Conservation (phyloP, 2,113 vertebrate genomes). For the Struthio camelus region DNA sequence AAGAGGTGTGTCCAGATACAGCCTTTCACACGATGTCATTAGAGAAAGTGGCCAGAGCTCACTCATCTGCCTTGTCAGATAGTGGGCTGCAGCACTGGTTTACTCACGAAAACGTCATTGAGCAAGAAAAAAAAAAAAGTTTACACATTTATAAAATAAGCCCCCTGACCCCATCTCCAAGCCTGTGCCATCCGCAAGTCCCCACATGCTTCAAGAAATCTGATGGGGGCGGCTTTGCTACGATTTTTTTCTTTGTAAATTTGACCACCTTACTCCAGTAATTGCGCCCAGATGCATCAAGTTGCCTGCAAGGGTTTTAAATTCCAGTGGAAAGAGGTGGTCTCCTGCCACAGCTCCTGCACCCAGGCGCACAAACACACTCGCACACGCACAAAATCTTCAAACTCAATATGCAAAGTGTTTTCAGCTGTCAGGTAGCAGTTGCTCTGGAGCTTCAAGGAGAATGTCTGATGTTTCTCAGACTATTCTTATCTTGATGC, state of each 20-base stretch:
- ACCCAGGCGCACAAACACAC: neutral
- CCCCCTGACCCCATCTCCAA: neutral
- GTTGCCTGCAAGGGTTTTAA: slow-evolving; percentile 50
- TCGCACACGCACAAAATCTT: neutral
- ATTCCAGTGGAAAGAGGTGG: slow-evolving; percentile 41
- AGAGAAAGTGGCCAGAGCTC: slow-evolving; percentile 47
- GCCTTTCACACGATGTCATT: neutral
- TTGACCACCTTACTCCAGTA: slow-evolving; percentile 58
- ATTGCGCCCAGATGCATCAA: slow-evolving; percentile 72
- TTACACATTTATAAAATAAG: neutral
- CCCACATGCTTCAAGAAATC: slow-evolving; percentile 28
- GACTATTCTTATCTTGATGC: slow-evolving; percentile 38
- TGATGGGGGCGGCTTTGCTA: slow-evolving; percentile 17
- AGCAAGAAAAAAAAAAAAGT: neutral
- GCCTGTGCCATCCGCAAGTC: neutral
- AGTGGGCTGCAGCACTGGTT: neutral
- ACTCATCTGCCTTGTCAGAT: neutral
- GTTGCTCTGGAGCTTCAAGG: slow-evolving; percentile 52
- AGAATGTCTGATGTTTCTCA: slow-evolving; percentile 28
- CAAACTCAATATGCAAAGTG: slow-evolving; percentile 23
- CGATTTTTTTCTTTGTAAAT: neutral
- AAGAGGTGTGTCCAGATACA: slow-evolving; percentile 47
- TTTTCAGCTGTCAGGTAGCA: slow-evolving; percentile 63
- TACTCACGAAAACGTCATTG: neutral
- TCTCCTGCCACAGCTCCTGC: slow-evolving; percentile 8